Evolutionary conservation across 2,797 vertebrate species (phyloP), one percentile per base, ranked within the genome.

Genomic region (Melanotaenia trifasciata): DNA sequence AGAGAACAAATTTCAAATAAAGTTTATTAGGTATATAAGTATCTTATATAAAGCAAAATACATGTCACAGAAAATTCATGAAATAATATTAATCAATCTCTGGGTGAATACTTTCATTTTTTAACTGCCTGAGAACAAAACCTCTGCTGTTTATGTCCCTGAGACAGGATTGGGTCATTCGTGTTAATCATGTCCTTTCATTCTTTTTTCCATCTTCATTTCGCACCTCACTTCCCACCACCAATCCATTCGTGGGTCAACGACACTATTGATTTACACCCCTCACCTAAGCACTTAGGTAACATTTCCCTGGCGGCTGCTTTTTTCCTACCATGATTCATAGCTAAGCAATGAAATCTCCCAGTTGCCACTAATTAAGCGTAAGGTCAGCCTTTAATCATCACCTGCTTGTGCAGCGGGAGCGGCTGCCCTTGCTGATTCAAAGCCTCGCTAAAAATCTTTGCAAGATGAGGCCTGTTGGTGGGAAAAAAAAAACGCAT

Each of bases 321-420:
- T 84, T 85, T 76, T 77, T 71, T 73, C 70, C 84, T 77, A 76
- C 83, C 84, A 84, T 93, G 92, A 94, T 93, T 93, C 92, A 93
- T 93, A 83, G 90, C 85, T 74, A 24, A 74, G 84, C 70, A n/a
- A 72, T 81, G 75, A 90, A 87, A 92, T 88, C 87, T 91, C 84
- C 83, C 83, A 79, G 68, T 90, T 85, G 85, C 81, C 75, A 87
- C 91, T 94, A 93, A 94, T 94, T 92, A 94, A 89, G 91, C 88
- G 67, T 91, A 93, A 91, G 92, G 90, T 93, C 92, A 90, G 87
- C 81, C 83, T 87, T 93, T 93, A 93, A 94, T 94, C 91, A 93
- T 90, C 88, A 84, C 85, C 90, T 88, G 82, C 91, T 90, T 84
- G 81, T 88, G 80, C 81, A 69, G 81, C 24, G 60, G 58, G 85